Evolutionary conservation across 1,140 invertebrate genomes (phyloP), one percentile per base, ranked within the genome.

Genomic region (Brachionus plicatilis): DNA sequence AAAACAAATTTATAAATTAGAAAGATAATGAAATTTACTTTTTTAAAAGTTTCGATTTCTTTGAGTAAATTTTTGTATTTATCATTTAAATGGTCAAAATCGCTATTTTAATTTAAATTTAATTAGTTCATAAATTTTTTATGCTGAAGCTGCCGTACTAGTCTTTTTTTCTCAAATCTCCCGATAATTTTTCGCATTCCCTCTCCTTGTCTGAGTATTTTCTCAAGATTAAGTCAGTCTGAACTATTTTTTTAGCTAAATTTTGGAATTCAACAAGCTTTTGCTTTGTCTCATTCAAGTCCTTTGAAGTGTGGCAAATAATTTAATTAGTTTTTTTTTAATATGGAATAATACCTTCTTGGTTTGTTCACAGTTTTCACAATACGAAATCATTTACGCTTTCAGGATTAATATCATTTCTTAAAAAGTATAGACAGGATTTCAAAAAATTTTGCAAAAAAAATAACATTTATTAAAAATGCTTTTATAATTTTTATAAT

Each of bases 361-460:
- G 20, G 72, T 76, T 76, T 76, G 72, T 50, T 76, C 72, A 76
- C 72, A 76, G 17, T 76, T 76, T 76, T 76, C 72, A 29, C 72
- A 76, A 29, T 76, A 76, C 24, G 72, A 76, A 11, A 76, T 76
- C 72, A 76, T 76, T 76, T 76, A 76, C 9, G 41, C 43, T 27
- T 29, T 53, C 33, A 2, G 37, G 14, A 45, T 75, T 76, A 8
- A 50, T 47, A 20, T 47, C 43, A 24, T 37, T 76, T 76, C 6
- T 24, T 27, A 11, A 9, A n/a, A 14, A 50, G 33, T 20, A 27
- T 29, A 29, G 33, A 6, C 47, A 50, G 17, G 24, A 47, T 76
- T 76, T 50, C 45, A 14, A 33, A 33, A 47, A 24, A 47, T 27
- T 27, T 47, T 76, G 33, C 17, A 33, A 47, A n/a, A 29, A n/a